Conservation (phyloP, 2,797 vertebrate species). For the Diglossa cyanea region DNA sequence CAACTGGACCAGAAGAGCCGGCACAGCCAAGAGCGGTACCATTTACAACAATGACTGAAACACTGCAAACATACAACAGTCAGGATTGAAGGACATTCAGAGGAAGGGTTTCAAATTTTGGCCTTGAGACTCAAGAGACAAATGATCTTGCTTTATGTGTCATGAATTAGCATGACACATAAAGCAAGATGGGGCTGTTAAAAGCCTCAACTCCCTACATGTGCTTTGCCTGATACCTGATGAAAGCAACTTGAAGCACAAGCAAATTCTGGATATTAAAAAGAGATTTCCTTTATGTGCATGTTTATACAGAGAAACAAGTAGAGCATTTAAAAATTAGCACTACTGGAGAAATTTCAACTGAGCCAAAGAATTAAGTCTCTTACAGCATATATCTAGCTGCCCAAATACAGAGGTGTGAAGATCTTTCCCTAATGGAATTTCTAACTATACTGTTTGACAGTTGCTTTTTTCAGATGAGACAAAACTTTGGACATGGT, state of each 20-base stretch:
- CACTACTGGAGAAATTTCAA: background rate
- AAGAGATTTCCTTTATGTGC: background rate
- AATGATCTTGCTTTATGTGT: background rate
- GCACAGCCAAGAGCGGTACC: background rate
- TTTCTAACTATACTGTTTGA: background rate
- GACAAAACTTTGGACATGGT: background rate
- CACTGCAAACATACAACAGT: background rate
- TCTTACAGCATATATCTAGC: background rate
- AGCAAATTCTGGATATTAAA: background rate
- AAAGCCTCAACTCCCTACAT: background rate
- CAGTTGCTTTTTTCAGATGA: background rate
- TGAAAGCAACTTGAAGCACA: background rate
- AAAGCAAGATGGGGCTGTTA: background rate
- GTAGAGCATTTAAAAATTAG: background rate
- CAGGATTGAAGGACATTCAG: background rate
- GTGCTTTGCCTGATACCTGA: background rate
- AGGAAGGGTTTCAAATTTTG: background rate
- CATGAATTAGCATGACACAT: background rate
- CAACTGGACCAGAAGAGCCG: background rate
- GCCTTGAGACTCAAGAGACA: background rate
- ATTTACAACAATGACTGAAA: background rate
- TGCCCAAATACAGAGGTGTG: background rate
- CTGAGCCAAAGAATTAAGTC: background rate
- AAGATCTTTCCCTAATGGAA: background rate
- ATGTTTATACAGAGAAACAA: background rate